Evolutionary conservation across 2,888 invertebrate species (phyloP).

Genomic region (Acutogordius australiensis): DNA sequence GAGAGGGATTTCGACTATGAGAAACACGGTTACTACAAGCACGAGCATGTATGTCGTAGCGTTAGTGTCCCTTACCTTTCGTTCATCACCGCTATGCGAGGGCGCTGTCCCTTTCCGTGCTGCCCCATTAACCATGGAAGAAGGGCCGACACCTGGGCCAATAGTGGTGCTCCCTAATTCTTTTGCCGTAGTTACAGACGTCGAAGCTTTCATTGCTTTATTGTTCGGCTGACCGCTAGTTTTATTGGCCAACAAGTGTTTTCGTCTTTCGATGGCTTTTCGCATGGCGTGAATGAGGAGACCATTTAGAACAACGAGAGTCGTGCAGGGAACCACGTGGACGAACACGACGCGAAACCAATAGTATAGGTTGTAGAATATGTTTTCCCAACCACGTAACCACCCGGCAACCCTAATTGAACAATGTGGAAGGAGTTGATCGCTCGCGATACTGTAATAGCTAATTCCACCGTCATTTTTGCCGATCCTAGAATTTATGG

Average conservation of each 20-base stretch:
- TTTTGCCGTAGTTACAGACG: not conserved
- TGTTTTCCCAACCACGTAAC: slow-evolving; percentile 24
- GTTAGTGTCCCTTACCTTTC: slow-evolving; percentile 18
- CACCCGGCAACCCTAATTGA: slow-evolving; percentile 10
- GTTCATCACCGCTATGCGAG: not conserved
- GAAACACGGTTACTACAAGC: slow-evolving; percentile 26
- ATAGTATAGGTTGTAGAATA: slow-evolving; percentile 40
- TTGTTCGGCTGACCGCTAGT: slow-evolving; percentile 22
- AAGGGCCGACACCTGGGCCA: too few species aligned
- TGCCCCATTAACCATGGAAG: too few species aligned
- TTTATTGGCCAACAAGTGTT: slow-evolving; percentile 45
- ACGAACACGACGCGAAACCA: slow-evolving; percentile 62
- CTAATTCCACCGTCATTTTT: not conserved
- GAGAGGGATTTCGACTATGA: slow-evolving; percentile 27
- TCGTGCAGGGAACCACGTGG: slow-evolving; percentile 59
- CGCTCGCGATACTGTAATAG: not conserved
- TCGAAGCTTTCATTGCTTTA: too few species aligned
- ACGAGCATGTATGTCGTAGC: slow-evolving; percentile 26
- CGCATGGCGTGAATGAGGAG: slow-evolving; percentile 55
- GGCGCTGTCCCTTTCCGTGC: not conserved
- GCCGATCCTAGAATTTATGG: not conserved
- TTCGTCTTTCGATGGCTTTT: slow-evolving; percentile 46
- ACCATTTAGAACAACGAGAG: slow-evolving; percentile 56
- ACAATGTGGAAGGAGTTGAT: not conserved
- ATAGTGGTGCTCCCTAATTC: too few species aligned